A percentile compares a stretch with the other conserved stretches of the same genome.
Evolutionary conservation across 2,888 invertebrate genomes (phyloP).

Genomic region (Glaucopsyche alexis): DNA sequence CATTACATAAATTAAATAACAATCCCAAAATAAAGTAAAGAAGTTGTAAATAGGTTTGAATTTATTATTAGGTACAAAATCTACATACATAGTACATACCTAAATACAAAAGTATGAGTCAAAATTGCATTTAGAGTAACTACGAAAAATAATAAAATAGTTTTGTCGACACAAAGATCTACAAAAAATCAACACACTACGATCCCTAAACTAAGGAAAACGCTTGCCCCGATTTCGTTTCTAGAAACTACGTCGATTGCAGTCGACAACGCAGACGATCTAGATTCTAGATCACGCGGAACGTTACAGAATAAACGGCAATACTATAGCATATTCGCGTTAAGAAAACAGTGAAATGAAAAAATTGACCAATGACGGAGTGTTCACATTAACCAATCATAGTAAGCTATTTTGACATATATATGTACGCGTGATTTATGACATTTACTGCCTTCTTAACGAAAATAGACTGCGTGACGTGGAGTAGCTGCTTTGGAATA

Average conservation of each 20-base stretch:
- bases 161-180: background rate
- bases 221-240: conserved; percentile 21
- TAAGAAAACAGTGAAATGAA: too few species aligned
- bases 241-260: conserved; percentile 21
- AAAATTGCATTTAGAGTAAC: background rate
- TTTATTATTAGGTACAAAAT: too few species aligned
- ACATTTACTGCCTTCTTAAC: too few species aligned
- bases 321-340: conserved; percentile 33
- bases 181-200: background rate
- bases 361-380: too few species aligned
- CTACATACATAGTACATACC: too few species aligned
- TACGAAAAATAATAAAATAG: background rate
- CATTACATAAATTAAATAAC: conserved; percentile 6
- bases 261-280: conserved; percentile 19
- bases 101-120: too few species aligned
- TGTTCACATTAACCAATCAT: too few species aligned
- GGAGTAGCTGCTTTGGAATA: too few species aligned
- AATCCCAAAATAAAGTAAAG: background rate
- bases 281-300: conserved; percentile 64
- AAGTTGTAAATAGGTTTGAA: too few species aligned
- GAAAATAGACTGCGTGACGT: too few species aligned
- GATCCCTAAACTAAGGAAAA: background rate
- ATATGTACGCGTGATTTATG: too few species aligned
- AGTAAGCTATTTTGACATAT: too few species aligned
- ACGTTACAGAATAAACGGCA: conserved; percentile 66